Conservation (phyloP, 2,797 vertebrate genomes). For the Columba guinea region DNA sequence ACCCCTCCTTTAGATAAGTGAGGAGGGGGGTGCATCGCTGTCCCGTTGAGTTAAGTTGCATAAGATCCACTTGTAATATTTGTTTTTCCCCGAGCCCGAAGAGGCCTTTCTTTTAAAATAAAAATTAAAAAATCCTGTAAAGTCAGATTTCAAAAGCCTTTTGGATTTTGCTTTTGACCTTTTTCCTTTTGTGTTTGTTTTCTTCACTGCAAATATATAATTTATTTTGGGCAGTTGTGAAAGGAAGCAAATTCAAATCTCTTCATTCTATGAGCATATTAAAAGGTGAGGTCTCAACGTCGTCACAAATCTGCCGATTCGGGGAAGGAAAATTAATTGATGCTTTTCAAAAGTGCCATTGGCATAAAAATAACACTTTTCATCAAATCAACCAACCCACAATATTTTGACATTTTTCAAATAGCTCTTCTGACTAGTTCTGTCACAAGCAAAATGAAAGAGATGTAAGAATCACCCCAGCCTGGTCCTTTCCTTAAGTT, state of each 20-base stretch:
- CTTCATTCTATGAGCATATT: neutral
- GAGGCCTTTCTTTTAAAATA: neutral
- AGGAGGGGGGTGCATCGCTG: neutral
- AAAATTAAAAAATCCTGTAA: neutral
- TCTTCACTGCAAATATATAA: neutral
- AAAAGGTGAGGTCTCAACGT: neutral
- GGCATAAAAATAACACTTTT: neutral
- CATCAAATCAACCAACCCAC: neutral
- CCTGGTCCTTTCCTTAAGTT: neutral
- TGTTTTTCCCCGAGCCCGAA: accelerated
- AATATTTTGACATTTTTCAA: neutral
- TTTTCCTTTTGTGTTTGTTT: neutral
- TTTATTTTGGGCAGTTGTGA: neutral
- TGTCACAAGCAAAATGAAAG: neutral
- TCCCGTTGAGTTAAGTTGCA: accelerated
- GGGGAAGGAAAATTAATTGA: neutral
- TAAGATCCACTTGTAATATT: neutral
- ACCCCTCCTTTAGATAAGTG: neutral
- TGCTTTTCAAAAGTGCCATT: neutral
- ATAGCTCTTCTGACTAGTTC: neutral
- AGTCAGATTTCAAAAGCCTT: neutral
- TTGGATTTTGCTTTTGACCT: neutral
- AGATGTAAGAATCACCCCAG: neutral
- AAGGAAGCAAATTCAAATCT: neutral
- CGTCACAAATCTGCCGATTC: accelerated